phyloP scores from a whole-genome alignment of 2,888 invertebrate species.

The Drosophila gaucha region DNA sequence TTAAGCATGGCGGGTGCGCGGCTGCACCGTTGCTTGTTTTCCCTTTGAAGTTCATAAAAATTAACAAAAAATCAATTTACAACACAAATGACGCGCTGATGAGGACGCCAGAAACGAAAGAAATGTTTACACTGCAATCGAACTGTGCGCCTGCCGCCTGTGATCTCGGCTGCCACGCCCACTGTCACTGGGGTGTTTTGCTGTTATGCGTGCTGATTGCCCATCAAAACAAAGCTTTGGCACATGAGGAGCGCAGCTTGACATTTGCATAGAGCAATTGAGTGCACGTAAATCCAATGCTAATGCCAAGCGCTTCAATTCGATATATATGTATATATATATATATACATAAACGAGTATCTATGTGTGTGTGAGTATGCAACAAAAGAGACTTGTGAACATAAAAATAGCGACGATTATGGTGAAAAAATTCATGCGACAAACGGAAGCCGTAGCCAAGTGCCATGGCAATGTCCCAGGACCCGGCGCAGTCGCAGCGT shows the following conservation, averaged over 20 bases:
- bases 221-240: conserved; percentile 69
- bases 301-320: conserved; percentile 43
- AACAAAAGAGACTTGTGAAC: conserved; percentile 44
- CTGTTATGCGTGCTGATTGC: conserved; percentile 69
- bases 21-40: conserved; percentile 52
- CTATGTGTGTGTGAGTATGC: conserved; percentile 19
- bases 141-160: conserved; percentile 49
- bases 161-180: conserved; percentile 69
- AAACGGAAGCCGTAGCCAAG: conserved; percentile 60
- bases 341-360: conserved; percentile 4
- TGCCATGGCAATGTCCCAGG: conserved; percentile 42
- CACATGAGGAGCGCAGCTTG: conserved; percentile 69
- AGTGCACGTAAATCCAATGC: conserved; percentile 37
- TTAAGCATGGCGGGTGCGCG: neutral
- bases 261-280: conserved; percentile 62
- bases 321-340: too few relatives aligned
- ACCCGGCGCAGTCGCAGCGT: conserved; percentile 27
- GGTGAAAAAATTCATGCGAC: conserved; percentile 80
- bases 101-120: conserved; percentile 40
- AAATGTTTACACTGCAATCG: conserved; percentile 69
- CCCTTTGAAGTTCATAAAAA: conserved; percentile 77
- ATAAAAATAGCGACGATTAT: conserved; percentile 78
- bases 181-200: conserved; percentile 19
- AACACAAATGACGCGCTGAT: conserved; percentile 75
- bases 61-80: conserved; percentile 79